These are phyloP conservation scores for Pemphigus obesinymphae DNA, from an alignment of 1,140 invertebrate species.

Conservation along the genomic window DNA sequence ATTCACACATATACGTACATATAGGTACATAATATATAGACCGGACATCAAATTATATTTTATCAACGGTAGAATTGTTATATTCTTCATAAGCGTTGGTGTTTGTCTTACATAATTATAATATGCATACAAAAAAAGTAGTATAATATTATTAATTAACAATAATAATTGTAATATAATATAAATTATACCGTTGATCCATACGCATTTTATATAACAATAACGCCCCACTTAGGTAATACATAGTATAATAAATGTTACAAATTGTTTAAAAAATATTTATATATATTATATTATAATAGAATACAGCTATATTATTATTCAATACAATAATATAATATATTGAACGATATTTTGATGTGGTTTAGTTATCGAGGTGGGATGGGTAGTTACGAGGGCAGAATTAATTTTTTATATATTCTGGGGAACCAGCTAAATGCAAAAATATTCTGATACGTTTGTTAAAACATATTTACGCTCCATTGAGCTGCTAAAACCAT, in stretches of 20 bases:
- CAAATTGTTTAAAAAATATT: background rate
- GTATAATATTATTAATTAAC: background rate
- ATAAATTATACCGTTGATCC: background rate
- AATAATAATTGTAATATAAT: background rate
- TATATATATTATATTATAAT: background rate
- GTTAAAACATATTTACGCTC: too few species aligned
- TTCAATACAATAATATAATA: too few species aligned
- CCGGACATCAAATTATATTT: background rate
- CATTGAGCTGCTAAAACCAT: background rate
- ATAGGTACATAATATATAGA: background rate
- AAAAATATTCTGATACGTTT: too few species aligned
- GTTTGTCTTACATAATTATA: background rate
- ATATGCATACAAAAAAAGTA: conserved; percentile 8
- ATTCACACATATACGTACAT: too few species aligned
- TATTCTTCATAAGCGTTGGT: background rate
- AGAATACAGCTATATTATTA: too few species aligned
- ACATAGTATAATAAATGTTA: background rate
- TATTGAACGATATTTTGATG: too few species aligned
- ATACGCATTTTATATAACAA: background rate
- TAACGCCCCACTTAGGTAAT: background rate
- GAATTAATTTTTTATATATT: too few species aligned
- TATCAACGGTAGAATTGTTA: too few species aligned
- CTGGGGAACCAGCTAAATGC: too few species aligned
- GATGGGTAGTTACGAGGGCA: too few species aligned
- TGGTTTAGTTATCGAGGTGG: too few species aligned